Evolutionary conservation across 2,797 vertebrate species (phyloP).

Genomic region (Anguilla megastoma): DNA sequence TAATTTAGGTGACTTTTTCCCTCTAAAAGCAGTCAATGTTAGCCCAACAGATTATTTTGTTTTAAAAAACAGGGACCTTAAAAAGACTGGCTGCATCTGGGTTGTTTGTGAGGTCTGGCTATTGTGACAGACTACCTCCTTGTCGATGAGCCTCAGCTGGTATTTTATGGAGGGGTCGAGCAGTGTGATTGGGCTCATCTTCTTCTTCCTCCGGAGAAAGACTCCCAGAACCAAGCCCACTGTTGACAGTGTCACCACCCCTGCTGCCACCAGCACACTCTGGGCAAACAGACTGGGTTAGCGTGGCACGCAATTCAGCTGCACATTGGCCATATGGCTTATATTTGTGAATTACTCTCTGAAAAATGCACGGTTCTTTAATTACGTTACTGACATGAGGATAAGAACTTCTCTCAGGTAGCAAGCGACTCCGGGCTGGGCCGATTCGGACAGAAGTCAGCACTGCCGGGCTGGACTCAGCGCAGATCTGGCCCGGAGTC

Average conservation of each 20-base stretch:
- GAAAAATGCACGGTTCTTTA: neutral
- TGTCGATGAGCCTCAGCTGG: constrained; percentile 67
- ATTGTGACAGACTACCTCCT: constrained; percentile 55
- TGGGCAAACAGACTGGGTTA: constrained; percentile 38
- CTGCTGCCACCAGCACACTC: constrained; percentile 65
- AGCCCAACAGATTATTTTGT: neutral
- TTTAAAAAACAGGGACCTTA: too few species aligned
- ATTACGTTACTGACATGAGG: neutral
- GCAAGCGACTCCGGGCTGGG: too few species aligned
- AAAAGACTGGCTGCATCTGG: too few species aligned
- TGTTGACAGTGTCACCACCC: constrained; percentile 64
- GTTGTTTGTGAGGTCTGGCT: neutral
- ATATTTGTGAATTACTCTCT: neutral
- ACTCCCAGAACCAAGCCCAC: constrained; percentile 62
- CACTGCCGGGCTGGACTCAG: too few species aligned
- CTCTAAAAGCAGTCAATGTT: neutral
- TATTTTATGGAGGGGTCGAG: constrained; percentile 69
- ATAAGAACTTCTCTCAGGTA: neutral
- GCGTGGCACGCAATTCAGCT: neutral
- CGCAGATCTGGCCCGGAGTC: too few species aligned
- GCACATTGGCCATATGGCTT: neutral
- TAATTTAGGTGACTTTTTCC: neutral
- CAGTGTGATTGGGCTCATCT: constrained; percentile 59
- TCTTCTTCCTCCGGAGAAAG: constrained; percentile 60
- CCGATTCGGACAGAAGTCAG: too few species aligned